Evolutionary conservation across 92 coral and sea anemone genomes (phyloP), one percentile per base, ranked within the genome.

Genomic region (Palythoa grandis): DNA sequence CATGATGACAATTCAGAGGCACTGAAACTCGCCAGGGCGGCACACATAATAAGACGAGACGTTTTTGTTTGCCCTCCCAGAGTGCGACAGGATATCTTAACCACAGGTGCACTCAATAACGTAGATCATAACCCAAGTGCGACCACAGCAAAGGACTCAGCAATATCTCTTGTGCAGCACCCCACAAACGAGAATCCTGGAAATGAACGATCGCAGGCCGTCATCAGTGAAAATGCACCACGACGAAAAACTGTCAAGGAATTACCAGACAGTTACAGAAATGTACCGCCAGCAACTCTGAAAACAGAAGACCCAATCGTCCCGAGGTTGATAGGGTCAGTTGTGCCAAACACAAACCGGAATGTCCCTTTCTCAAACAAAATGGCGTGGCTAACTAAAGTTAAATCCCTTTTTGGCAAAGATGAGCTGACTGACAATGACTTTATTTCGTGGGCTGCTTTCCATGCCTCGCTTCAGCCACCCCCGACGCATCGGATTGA

Each of bases 401-500:
- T 73, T 8, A 89, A 72, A 24, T 77, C 72, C 4, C 83, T 89
- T 50, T 50, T 19, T 37, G 82, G 78, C 65, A 89, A 89, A 83
- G 83, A 84, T 35, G 77, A 54, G 14, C 73, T 92, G 47, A 88
- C 70, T 24, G 20, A 90, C 40, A 54, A 79, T 9, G 89, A 86
- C 16, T 86, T 70, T 71, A 76, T 92, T 20, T 86, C 90, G 78
- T 92, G 94, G 91, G 92, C 92, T 24, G 92, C 89, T 16, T 88
- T 88, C 38, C 86, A 88, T 78, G 93, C 93, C 25, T 91, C 89
- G 35, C 85, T 68, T 20, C 88, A 67, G 29, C 88, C 70, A 12
- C 74, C 72, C 22, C 60, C 82, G 71, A 39, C 53, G 39, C 53
- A 70, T 19, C 78, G 78, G 19, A 65, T 84, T 71, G 87, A 84